Percentiles rank a stretch among this genome's conserved stretches.
Evolutionary conservation across 2,113 vertebrate genomes (phyloP).

Genomic region (Xerus inauris): DNA sequence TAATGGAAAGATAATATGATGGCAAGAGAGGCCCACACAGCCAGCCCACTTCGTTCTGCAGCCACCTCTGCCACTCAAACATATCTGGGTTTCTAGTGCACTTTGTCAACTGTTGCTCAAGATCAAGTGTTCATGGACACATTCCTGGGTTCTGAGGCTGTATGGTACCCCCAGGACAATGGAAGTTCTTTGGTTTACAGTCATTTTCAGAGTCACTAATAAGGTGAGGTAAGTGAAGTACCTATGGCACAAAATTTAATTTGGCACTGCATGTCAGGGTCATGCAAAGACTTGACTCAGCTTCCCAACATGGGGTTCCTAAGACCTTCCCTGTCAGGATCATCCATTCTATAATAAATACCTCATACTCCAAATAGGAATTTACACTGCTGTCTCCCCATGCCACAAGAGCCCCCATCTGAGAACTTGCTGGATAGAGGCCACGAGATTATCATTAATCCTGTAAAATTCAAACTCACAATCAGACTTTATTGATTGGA

Average conservation of each 20-base stretch:
- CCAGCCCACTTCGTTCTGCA: neutral
- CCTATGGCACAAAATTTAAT: neutral
- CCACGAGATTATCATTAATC: neutral
- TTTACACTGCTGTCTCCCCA: neutral
- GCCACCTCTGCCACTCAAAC: neutral
- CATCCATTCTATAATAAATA: neutral
- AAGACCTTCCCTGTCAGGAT: neutral
- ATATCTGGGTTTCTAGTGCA: neutral
- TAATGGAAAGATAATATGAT: neutral
- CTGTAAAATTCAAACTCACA: slow-evolving; percentile 9
- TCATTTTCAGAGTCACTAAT: neutral
- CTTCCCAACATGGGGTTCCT: neutral
- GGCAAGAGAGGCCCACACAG: neutral
- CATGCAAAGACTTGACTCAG: neutral
- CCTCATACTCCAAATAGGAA: neutral
- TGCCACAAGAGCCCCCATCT: neutral
- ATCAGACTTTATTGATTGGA: neutral
- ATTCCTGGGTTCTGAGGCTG: neutral
- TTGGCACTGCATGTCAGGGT: neutral
- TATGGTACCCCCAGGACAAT: neutral
- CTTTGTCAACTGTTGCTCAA: neutral
- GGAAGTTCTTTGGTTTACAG: neutral
- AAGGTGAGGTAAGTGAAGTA: neutral
- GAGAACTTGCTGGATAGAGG: neutral
- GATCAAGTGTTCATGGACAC: neutral